Percentiles rank a stretch among this genome's conserved stretches.
Evolutionary conservation across 2,888 invertebrate genomes (phyloP).

Genomic region (Phengaris alcon): DNA sequence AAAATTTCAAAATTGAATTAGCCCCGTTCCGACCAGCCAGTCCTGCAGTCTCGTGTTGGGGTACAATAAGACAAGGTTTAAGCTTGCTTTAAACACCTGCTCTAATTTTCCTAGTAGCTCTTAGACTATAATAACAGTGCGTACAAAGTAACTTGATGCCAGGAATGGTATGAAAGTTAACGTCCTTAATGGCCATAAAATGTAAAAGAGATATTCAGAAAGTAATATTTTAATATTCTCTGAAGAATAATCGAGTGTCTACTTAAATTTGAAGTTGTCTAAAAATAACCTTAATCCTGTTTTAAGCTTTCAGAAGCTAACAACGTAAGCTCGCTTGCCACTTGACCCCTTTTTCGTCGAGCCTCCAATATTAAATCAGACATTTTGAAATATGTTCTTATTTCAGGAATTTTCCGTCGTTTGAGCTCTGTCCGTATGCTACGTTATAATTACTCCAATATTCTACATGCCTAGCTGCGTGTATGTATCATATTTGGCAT

Average conservation of each 20-base stretch:
- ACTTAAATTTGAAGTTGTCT: constrained; percentile 19
- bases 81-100: too few relatives aligned
- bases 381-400: background rate
- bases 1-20: too few relatives aligned
- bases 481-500: constrained; percentile 16
- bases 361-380: constrained; percentile 6
- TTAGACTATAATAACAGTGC: too few relatives aligned
- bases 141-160: background rate
- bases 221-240: background rate
- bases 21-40: too few relatives aligned
- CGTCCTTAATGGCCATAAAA: background rate
- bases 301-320: constrained; percentile 17
- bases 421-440: background rate
- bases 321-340: constrained; percentile 21
- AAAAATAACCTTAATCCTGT: constrained; percentile 26
- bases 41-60: too few relatives aligned
- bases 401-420: background rate
- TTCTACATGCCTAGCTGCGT: background rate
- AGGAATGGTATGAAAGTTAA: background rate
- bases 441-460: background rate
- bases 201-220: background rate
- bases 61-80: too few relatives aligned
- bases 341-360: constrained; percentile 18
- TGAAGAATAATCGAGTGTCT: constrained; percentile 2
- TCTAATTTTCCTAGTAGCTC: too few relatives aligned